Evolutionary conservation across 2,888 invertebrate genomes (phyloP).

Genomic region (Polyploca ridens): DNA sequence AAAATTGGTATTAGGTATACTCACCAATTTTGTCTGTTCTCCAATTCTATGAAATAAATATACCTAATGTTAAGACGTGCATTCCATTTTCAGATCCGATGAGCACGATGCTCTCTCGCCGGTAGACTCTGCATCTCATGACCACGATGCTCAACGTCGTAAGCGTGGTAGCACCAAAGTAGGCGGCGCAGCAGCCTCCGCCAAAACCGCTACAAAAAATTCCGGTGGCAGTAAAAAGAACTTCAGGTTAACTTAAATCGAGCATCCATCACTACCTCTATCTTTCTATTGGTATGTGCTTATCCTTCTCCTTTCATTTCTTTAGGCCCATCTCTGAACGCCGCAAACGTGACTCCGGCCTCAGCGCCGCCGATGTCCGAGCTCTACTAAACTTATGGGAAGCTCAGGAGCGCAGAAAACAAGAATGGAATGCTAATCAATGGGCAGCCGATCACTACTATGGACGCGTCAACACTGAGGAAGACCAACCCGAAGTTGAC

Average conservation of each 20-base stretch:
- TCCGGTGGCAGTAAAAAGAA: slow-evolving; percentile 78
- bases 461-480: slow-evolving; percentile 70
- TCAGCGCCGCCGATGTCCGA: slow-evolving; percentile 86
- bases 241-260: slow-evolving; percentile 63
- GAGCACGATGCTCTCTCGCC: slow-evolving; percentile 64
- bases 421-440: slow-evolving; percentile 77
- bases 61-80: slow-evolving; percentile 19
- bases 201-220: slow-evolving; percentile 77
- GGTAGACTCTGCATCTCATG: slow-evolving; percentile 61
- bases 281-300: slow-evolving; percentile 19
- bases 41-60: slow-evolving; percentile 8
- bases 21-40: no score
- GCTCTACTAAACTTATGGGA: slow-evolving; percentile 86
- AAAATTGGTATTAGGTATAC: not conserved
- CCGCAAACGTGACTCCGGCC: slow-evolving; percentile 85
- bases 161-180: slow-evolving; percentile 78
- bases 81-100: slow-evolving; percentile 56
- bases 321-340: slow-evolving; percentile 77
- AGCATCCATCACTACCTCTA: slow-evolving; percentile 7
- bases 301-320: slow-evolving; percentile 24
- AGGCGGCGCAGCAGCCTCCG: slow-evolving; percentile 76
- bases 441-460: slow-evolving; percentile 72
- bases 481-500: slow-evolving; percentile 78
- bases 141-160: slow-evolving; percentile 65
- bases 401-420: slow-evolving; percentile 83